Evolutionary conservation across 2,888 invertebrate species (phyloP), one percentile per base, ranked within the genome.

Genomic region (Nemapogon koenigi): DNA sequence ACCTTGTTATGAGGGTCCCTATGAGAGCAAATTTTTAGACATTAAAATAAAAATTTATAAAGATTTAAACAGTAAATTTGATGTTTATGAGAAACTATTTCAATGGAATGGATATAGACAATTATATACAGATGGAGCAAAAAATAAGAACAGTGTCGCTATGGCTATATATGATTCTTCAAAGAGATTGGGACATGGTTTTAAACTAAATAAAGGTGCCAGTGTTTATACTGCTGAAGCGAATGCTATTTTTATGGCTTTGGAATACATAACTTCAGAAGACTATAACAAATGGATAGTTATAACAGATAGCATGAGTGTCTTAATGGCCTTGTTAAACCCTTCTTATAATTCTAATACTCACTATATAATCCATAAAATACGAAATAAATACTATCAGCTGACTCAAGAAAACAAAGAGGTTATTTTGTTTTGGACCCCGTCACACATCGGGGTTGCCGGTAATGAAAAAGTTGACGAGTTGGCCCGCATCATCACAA

Each of bases 51-150:
- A n/a, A n/a, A 33, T 33, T n/a, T n/a, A 17, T n/a, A 33, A 8
- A 33, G 19, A 13, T 4, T 4, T 33, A n/a, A 19, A 7, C 17
- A 17, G 8, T 33, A 33, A 33, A 33, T n/a, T 14, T 11, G 13
- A 33, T n/a, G 33, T 33, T n/a, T 15, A 18, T 19, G 33, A 33
- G 3, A 17, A 19, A 33, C n/a, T 33, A 33, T 33, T 11, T 6
- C 4, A 33, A 7, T 33, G 19, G 18, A n/a, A 10, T 33, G 19
- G 10, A n/a, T 33, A n/a, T 13, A 33, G 15, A 33, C 19, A 19
- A 18, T 6, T 33, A 8, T 33, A 33, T 15, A 33, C 33, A n/a
- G 33, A 33, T 33, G 33, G 33, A n/a, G 4, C 33, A 3, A 33
- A 33, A 18, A 33, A 17, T 33, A 19, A 7, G 3, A 15, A 11